phyloP scores from a whole-genome alignment of 2,113 vertebrate species.

The Megaleporinus macrocephalus region DNA sequence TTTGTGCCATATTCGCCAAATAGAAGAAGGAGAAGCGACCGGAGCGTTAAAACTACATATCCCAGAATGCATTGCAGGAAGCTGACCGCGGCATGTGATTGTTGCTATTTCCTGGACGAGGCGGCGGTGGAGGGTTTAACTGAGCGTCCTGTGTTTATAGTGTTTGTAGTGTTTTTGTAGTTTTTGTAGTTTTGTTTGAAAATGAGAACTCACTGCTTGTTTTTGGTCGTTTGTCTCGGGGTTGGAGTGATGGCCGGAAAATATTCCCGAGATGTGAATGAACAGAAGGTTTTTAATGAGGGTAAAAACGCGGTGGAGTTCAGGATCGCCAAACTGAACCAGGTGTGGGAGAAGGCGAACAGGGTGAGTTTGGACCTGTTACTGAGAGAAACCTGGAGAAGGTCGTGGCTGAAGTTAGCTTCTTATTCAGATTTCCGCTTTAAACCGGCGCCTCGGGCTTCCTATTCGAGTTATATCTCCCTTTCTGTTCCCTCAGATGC shows the following conservation, averaged over 20 bases:
- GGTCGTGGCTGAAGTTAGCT: too few species aligned
- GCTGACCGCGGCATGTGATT: conserved; percentile 32
- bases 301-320: conserved; percentile 79
- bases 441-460: too few species aligned
- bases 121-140: neutral
- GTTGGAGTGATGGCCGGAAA: conserved; percentile 76
- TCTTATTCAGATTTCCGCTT: neutral
- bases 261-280: conserved; percentile 87
- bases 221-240: conserved; percentile 57
- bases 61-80: conserved; percentile 55
- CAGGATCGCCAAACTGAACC: conserved; percentile 88
- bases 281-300: conserved; percentile 64
- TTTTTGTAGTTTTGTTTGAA: neutral
- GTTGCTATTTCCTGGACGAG: conserved; percentile 35
- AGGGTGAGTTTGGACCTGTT: conserved; percentile 87
- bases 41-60: conserved; percentile 53
- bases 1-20: neutral
- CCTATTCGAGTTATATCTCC: too few species aligned
- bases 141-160: neutral
- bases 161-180: neutral
- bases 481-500: conserved; percentile 82
- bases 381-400: too few species aligned
- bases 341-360: conserved; percentile 93
- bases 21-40: neutral
- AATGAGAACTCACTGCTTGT: conserved; percentile 60